These are phyloP conservation scores for Sylvicola cinctus DNA, from an alignment of 2,888 invertebrate genomes.

Conservation along the genomic window DNA sequence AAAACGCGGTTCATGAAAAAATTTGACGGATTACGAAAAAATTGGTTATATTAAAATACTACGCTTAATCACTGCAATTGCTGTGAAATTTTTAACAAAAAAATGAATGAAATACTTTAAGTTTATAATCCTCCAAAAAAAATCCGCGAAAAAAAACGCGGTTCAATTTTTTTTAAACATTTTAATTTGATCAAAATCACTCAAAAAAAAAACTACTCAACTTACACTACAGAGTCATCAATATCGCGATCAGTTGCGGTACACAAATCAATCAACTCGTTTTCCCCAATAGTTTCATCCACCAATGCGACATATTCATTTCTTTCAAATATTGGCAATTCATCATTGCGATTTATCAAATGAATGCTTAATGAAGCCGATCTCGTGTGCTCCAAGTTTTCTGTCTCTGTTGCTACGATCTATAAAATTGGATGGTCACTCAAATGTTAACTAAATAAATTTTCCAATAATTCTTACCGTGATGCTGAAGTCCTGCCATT, in stretches of 20 bases:
- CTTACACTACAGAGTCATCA: slow-evolving; percentile 34
- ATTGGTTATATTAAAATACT: no score
- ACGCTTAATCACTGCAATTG: no score
- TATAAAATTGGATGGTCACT: slow-evolving; percentile 8
- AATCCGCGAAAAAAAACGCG: no score
- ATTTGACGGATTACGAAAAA: no score
- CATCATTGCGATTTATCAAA: slow-evolving; percentile 49
- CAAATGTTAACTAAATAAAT: slow-evolving; percentile 1
- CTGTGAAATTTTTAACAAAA: no score
- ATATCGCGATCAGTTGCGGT: slow-evolving; percentile 40
- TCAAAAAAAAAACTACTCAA: no score
- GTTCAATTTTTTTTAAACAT: no score
- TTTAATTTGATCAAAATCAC: no score
- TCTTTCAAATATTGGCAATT: slow-evolving; percentile 36
- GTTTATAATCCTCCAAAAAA: no score
- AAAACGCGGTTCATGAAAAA: neutral
- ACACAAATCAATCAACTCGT: slow-evolving; percentile 29
- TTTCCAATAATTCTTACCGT: slow-evolving; percentile 15
- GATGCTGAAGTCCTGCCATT: slow-evolving; percentile 28
- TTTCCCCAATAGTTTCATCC: slow-evolving; percentile 33
- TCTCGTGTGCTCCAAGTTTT: slow-evolving; percentile 16
- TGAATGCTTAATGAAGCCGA: slow-evolving; percentile 27
- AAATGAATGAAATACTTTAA: no score
- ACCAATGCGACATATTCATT: slow-evolving; percentile 22
- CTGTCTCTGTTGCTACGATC: slow-evolving; percentile 20